Base-by-base conservation (phyloP, 37 sponge, comb jelly and placozoan genomes). In the Dysidea cf. avara region DNA sequence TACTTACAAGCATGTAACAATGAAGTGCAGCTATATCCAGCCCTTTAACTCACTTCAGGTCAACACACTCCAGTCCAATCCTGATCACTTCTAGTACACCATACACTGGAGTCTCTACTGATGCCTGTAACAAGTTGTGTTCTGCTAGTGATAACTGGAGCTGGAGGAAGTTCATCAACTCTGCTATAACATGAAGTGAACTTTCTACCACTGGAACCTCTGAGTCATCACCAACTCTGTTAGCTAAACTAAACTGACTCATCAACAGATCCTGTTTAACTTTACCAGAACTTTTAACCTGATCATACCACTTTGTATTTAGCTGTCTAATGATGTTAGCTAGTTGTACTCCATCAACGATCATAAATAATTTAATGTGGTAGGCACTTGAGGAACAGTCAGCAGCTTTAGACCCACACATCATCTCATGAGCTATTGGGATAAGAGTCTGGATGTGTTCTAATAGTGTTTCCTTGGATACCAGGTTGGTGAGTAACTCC, bases 21-120 rank as follows among this genome's bases (percentile, higher is more conserved):
- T 13, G 26, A 35, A 30, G 18, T 17, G 40, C 26, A 12, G 7
- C 18, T 21, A 69, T 43, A 46, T 4, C 39, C 32, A 20, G 43
- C 12, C 47, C 33, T 26, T 22, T 52, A 31, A 9, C 18, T n/a
- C 12, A 34, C 35, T 36, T 50, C 75, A 51, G 20, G 1, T 50
- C 54, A 24, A 48, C 20, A 25, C 25, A 14, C 52, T 79, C 72
- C 35, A 68, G 32, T 40, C 53, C 39, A 21, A 76, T 46, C 30
- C 59, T 18, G 13, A 89, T 79, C 39, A 80, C 56, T 39, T 83
- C 77, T 2, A 89, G 48, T 14, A 89, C 66, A n/a, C 90, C 90
- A 64, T 89, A 83, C 84, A 89, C 79, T 0, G 90, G 90, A 48
- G 84, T 29, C 5, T 40, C 22, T 37, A 89, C 35, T 52, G 90